Evolutionary conservation across 2,797 vertebrate species (phyloP), one percentile per base, ranked within the genome.

Genomic region (Xenentodon cancila): DNA sequence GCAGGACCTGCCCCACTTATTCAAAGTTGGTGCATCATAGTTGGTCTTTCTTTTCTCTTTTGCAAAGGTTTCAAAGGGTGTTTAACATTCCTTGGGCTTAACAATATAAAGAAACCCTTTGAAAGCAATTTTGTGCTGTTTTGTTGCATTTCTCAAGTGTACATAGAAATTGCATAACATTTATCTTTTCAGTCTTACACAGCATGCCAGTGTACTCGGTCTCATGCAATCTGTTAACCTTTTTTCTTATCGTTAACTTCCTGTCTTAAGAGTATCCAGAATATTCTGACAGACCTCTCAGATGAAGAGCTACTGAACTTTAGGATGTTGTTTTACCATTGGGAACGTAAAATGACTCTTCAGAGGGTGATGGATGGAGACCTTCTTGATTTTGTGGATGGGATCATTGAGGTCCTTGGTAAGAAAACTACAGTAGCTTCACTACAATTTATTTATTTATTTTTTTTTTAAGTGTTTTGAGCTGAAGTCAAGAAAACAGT

Each of bases 331-430:
- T 72, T 87, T 71, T 44, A 16, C 52, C 68, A 71, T 4, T 65
- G 65, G 45, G 58, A 89, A 18, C 0, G 12, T 11, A 16, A 2
- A 1, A 1, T 74, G 12, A 55, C 32, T 1, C n/a, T 53, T 16
- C 5, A 49, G 4, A 44, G 82, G 0, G 5, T 73, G 52, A 30
- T 71, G 59, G 75, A 89, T 1, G 81, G 73, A 55, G 91, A 92
- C 68, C 4, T 85, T 19, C 85, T 92, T 0, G 86, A 92, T 71
- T 79, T 91, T 56, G 91, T 92, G 75, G 90, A 92, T 78, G 84
- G 9, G 58, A 79, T 79, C 30, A 51, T 92, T 5, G 89, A 92
- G 66, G 11, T 64, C 9, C 59, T 81, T 9, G 91, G 91, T 88
- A 77, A 81, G 77, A 57, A 73, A 55, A 40, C 27, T 25, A 25